A percentile compares a stretch with the other conserved stretches of the same genome.
Evolutionary conservation across 2,888 invertebrate genomes (phyloP).

Genomic region (Cyaniris semiargus): DNA sequence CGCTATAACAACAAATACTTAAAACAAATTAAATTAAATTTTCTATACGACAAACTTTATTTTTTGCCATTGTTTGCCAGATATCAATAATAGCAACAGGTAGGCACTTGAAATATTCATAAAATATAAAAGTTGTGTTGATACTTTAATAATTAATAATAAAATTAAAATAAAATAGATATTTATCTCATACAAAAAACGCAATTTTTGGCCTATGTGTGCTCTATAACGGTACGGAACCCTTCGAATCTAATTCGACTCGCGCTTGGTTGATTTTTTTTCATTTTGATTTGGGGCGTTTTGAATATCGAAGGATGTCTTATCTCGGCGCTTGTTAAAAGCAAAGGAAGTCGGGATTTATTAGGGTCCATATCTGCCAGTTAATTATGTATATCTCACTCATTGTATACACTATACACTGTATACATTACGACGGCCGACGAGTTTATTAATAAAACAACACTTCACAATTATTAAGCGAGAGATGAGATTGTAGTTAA

Average conservation of each 20-base stretch:
- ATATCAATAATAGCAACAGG: too few species aligned
- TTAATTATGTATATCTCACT: slow-evolving; percentile 39
- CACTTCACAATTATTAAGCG: slow-evolving; percentile 25
- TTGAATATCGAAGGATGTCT: slow-evolving; percentile 49
- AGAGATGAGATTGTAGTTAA: background rate
- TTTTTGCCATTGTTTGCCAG: too few species aligned
- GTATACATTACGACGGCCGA: background rate
- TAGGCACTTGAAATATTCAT: too few species aligned
- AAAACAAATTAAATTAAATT: background rate
- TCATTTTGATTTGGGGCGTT: slow-evolving; percentile 40
- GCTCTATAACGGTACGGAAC: background rate
- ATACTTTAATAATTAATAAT: too few species aligned
- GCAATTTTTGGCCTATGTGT: too few species aligned
- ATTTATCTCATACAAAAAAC: background rate
- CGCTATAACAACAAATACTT: background rate
- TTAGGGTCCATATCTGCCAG: slow-evolving; percentile 40
- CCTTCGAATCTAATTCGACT: background rate
- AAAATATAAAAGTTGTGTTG: too few species aligned
- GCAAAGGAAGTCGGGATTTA: slow-evolving; percentile 52
- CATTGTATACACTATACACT: background rate
- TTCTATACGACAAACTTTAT: too few species aligned
- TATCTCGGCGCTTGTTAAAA: slow-evolving; percentile 53
- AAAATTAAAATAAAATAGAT: background rate
- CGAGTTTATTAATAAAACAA: slow-evolving; percentile 25
- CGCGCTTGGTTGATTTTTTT: background rate